Percentiles rank a stretch among this genome's conserved stretches.
Evolutionary conservation across 2,797 vertebrate species (phyloP).

Genomic region (Eulemur rubriventer): DNA sequence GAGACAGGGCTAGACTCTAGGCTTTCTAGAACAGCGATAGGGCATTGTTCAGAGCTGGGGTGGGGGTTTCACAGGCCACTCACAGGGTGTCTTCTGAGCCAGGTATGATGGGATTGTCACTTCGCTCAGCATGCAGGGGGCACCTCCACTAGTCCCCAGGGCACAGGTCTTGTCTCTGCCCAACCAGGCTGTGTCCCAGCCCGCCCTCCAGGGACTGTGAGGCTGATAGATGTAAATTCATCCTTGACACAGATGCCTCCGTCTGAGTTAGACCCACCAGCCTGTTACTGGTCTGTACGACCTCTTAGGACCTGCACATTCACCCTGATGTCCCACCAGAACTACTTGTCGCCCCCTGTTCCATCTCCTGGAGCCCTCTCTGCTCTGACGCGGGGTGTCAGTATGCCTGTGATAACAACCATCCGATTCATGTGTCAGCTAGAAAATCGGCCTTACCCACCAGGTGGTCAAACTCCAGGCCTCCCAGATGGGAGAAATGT

Average conservation of each 20-base stretch:
- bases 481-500: not conserved
- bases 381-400: not conserved
- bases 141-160: not conserved
- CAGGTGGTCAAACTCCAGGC: not conserved
- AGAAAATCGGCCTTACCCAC: not conserved
- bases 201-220: not conserved
- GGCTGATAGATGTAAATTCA: not conserved
- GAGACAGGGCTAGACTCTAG: not conserved
- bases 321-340: not conserved
- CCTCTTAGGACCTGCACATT: not conserved
- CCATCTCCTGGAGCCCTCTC: not conserved
- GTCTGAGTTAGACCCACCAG: not conserved
- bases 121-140: not conserved
- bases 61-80: not conserved
- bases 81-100: not conserved
- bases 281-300: too few species aligned
- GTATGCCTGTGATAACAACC: not conserved
- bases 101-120: not conserved
- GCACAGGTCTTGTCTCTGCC: not conserved
- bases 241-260: not conserved
- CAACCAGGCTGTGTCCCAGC: not conserved
- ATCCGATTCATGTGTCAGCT: not conserved
- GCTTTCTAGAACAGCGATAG: not conserved
- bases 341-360: rapidly evolving
- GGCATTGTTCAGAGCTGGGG: not conserved